phyloP scores from a whole-genome alignment of 2,113 vertebrate species.

The Kryptolebias marmoratus region DNA sequence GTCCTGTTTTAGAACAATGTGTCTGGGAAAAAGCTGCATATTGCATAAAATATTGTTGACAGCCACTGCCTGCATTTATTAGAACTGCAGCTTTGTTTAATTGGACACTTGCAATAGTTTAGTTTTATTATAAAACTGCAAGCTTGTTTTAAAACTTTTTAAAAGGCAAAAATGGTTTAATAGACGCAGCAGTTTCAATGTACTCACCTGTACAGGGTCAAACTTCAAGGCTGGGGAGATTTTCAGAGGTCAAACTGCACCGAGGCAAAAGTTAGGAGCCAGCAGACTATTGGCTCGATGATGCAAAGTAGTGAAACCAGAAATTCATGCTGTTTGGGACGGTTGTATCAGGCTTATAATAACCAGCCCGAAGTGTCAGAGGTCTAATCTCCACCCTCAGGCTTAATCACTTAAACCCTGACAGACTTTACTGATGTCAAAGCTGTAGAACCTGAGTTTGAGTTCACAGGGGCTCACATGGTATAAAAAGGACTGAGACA shows the following conservation, averaged over 20 bases:
- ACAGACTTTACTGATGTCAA: conserved; percentile 6
- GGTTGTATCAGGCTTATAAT: conserved; percentile 30
- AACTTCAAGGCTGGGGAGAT: background rate
- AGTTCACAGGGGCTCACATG: background rate
- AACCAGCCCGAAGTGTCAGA: conserved; percentile 24
- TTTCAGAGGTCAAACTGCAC: conserved; percentile 15
- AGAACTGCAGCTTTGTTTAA: no score
- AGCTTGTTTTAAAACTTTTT: background rate
- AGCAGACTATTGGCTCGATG: conserved; percentile 38
- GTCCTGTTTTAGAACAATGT: no score
- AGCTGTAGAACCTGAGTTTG: background rate
- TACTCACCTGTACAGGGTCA: conserved; percentile 2
- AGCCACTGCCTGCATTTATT: no score
- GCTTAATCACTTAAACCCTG: conserved; percentile 10
- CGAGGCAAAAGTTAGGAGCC: conserved; percentile 27
- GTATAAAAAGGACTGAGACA: background rate
- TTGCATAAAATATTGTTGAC: no score
- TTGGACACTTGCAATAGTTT: background rate
- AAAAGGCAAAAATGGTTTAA: background rate
- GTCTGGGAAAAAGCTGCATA: no score
- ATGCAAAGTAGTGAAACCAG: conserved; percentile 66
- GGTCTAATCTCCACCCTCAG: conserved; percentile 2
- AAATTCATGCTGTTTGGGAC: conserved; percentile 10
- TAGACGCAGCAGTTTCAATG: background rate
- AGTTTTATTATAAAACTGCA: background rate